These are phyloP conservation scores for Xiphydria camelus DNA, from an alignment of 2,888 invertebrate genomes.

Conservation along the genomic window DNA sequence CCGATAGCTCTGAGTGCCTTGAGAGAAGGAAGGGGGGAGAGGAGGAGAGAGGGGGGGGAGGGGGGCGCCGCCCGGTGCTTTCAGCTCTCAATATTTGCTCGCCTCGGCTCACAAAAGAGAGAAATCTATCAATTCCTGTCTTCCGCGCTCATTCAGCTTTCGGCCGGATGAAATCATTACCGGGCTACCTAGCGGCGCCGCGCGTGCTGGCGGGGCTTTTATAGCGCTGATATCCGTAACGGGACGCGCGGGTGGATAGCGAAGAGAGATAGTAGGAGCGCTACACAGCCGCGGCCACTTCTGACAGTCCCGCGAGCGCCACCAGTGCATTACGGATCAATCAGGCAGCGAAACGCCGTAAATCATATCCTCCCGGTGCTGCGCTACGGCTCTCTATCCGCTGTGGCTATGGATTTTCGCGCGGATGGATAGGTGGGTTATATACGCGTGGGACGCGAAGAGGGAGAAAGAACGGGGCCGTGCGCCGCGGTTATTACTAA, in stretches of 20 bases:
- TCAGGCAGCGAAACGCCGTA: conserved; percentile 33
- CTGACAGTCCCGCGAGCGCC: not conserved
- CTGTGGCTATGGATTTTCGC: conserved; percentile 11
- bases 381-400: too few species aligned
- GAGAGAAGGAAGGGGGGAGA: conserved; percentile 5
- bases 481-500: not conserved
- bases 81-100: conserved; percentile 42
- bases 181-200: conserved; percentile 25
- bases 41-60: conserved; percentile 7
- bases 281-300: too few species aligned
- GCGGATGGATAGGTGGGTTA: too few species aligned
- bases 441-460: too few species aligned
- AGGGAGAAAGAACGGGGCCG: not conserved
- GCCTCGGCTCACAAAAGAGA: conserved; percentile 39
- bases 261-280: not conserved
- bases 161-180: conserved; percentile 38
- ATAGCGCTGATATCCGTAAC: conserved; percentile 27
- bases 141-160: conserved; percentile 25
- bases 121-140: conserved; percentile 53
- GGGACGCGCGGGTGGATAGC: not conserved
- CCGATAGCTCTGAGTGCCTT: conserved; percentile 3
- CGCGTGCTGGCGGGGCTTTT: conserved; percentile 28
- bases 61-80: conserved; percentile 36
- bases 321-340: conserved; percentile 23
- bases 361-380: conserved; percentile 23